Percentiles rank a stretch among this genome's conserved stretches.
phyloP scores from a whole-genome alignment of 1,140 invertebrate species.

The Nephila pilipes region DNA sequence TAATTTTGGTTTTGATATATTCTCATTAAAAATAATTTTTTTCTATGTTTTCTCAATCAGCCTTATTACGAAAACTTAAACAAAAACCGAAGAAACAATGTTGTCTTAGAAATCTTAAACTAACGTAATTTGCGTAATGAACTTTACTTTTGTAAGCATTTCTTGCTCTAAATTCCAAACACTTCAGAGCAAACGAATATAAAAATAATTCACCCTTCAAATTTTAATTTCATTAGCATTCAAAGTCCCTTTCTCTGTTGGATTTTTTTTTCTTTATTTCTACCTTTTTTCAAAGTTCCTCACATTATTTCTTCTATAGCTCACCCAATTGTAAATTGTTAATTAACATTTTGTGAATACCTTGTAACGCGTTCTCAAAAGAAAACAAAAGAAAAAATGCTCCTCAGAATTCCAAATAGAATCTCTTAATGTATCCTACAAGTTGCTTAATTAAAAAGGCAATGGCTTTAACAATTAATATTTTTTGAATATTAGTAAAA shows the following conservation, averaged over 20 bases:
- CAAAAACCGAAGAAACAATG: neutral
- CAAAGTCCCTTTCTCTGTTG: neutral
- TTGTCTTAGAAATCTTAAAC: neutral
- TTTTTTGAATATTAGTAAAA: slow-evolving; percentile 9
- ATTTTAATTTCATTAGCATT: slow-evolving; percentile 55
- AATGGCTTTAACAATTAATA: neutral
- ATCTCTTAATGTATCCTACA: slow-evolving; percentile 14
- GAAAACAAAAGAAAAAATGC: neutral
- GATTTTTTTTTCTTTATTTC: neutral
- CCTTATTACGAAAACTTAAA: neutral
- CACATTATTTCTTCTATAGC: neutral
- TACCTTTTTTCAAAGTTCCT: neutral
- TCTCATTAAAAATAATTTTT: neutral
- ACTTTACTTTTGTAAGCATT: slow-evolving; percentile 17
- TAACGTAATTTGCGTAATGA: slow-evolving; percentile 5
- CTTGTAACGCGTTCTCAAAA: neutral
- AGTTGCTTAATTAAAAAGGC: slow-evolving; percentile 48
- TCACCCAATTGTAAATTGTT: slow-evolving; percentile 39
- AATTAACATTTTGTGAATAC: slow-evolving; percentile 40
- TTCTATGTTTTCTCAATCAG: neutral
- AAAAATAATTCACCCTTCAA: slow-evolving; percentile 31
- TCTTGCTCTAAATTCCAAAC: slow-evolving; percentile 24
- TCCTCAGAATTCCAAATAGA: slow-evolving; percentile 10
- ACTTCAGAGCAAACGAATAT: slow-evolving; percentile 8
- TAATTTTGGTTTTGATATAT: neutral